A percentile compares a stretch with the other conserved stretches of the same genome.
Evolutionary conservation across 2,888 invertebrate species (phyloP).

Genomic region (Eumerus sabulonum): DNA sequence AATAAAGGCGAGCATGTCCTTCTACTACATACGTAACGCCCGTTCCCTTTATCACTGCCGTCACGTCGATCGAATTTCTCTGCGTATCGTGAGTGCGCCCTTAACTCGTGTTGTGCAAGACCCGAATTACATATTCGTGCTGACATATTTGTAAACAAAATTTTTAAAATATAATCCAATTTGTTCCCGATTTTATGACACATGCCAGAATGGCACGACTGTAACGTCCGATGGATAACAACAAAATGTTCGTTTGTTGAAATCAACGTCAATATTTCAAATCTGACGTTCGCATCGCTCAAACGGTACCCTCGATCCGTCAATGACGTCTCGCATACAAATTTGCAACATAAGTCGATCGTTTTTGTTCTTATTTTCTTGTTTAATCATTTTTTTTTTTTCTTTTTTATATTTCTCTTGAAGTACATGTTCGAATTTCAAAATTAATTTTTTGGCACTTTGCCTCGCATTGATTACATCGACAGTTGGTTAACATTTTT

Average conservation of each 20-base stretch:
- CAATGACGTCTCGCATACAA: slow-evolving; percentile 60
- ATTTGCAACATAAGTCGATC: slow-evolving; percentile 24
- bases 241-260: slow-evolving; percentile 44
- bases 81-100: slow-evolving; percentile 5
- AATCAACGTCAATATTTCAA: slow-evolving; percentile 40
- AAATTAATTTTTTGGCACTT: slow-evolving; percentile 58
- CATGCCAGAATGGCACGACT: neutral
- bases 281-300: slow-evolving; percentile 34
- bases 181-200: slow-evolving; percentile 53
- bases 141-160: slow-evolving; percentile 61
- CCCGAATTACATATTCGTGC: slow-evolving; percentile 34
- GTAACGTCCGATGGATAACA: neutral
- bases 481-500: slow-evolving; percentile 35
- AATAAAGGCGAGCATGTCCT: neutral
- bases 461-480: slow-evolving; percentile 52
- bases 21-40: no score
- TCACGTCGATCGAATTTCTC: slow-evolving; percentile 1
- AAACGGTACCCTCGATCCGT: slow-evolving; percentile 56
- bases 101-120: slow-evolving; percentile 9
- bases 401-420: slow-evolving; percentile 31
- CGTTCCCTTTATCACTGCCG: slow-evolving; percentile 20
- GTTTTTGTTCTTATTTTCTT: slow-evolving; percentile 2
- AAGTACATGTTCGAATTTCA: slow-evolving; percentile 63
- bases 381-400: slow-evolving; percentile 1
- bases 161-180: slow-evolving; percentile 39